A percentile compares a stretch with the other conserved stretches of the same genome.
Conservation (phyloP, 2,888 invertebrate species). For the Cheilosia variabilis region DNA sequence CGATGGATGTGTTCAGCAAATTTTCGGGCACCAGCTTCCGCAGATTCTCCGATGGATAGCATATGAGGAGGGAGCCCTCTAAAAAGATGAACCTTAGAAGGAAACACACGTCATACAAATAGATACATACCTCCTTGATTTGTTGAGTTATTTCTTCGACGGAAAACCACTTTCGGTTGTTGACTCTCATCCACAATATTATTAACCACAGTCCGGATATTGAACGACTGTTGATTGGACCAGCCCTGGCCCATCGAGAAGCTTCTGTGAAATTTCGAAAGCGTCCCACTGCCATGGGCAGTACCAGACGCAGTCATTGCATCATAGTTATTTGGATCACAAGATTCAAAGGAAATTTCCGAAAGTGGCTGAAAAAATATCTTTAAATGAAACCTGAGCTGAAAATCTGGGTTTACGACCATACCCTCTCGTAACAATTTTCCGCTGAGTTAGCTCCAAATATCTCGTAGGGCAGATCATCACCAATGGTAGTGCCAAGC, state of each 20-base stretch:
- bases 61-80: slow-evolving; percentile 86
- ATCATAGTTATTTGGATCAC: slow-evolving; percentile 82
- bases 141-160: slow-evolving; percentile 89
- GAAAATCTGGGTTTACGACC: slow-evolving; percentile 9
- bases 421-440: slow-evolving; percentile 82
- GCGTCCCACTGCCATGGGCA: slow-evolving; percentile 77
- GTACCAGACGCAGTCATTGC: slow-evolving; percentile 79
- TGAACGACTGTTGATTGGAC: slow-evolving; percentile 78
- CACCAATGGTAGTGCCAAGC: slow-evolving; percentile 81
- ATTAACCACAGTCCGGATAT: slow-evolving; percentile 57
- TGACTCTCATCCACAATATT: slow-evolving; percentile 76
- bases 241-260: slow-evolving; percentile 92
- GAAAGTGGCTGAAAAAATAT: slow-evolving; percentile 80
- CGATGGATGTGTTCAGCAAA: slow-evolving; percentile 83
- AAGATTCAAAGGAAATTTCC: slow-evolving; percentile 83
- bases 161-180: slow-evolving; percentile 84
- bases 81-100: neutral
- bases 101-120: too few relatives aligned
- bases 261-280: slow-evolving; percentile 89
- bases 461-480: slow-evolving; percentile 83
- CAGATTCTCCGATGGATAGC: slow-evolving; percentile 94
- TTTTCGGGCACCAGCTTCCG: slow-evolving; percentile 90
- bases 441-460: slow-evolving; percentile 82
- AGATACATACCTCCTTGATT: slow-evolving; percentile 84
- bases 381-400: neutral